Evolutionary conservation across 2,888 invertebrate species (phyloP).

Genomic region (Nomada goodeniana): DNA sequence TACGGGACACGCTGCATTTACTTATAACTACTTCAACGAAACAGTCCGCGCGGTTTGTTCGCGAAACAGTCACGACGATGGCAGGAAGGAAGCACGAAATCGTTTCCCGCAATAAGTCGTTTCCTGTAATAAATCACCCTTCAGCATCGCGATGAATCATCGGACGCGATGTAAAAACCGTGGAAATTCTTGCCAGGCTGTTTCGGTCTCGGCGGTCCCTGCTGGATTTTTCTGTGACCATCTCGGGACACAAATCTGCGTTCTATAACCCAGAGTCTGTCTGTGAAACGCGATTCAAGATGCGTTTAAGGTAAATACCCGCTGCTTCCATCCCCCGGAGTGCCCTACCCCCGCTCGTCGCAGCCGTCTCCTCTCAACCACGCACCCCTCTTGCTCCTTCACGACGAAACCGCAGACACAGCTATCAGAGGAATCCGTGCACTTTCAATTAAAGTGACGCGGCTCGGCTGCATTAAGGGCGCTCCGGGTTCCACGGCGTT

Average conservation of each 20-base stretch:
- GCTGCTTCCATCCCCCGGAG: slow-evolving; percentile 34
- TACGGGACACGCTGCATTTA: neutral
- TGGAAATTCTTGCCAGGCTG: neutral
- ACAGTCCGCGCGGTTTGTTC: neutral
- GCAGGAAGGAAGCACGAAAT: slow-evolving; percentile 17
- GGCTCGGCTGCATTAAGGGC: slow-evolving; percentile 66
- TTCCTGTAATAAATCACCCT: slow-evolving; percentile 17
- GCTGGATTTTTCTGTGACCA: neutral
- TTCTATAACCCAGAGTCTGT: neutral
- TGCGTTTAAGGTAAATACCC: slow-evolving; percentile 62
- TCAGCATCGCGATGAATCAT: neutral
- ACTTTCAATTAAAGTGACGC: slow-evolving; percentile 75
- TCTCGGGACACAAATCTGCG: neutral
- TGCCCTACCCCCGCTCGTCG: slow-evolving; percentile 5
- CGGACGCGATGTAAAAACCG: slow-evolving; percentile 5
- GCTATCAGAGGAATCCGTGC: slow-evolving; percentile 70
- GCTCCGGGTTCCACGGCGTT: slow-evolving; percentile 60
- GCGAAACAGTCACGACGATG: neutral
- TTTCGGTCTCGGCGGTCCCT: neutral
- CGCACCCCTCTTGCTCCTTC: slow-evolving; percentile 40
- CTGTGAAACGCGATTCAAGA: slow-evolving; percentile 53
- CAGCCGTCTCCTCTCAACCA: neutral
- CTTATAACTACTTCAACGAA: slow-evolving; percentile 21
- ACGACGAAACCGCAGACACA: slow-evolving; percentile 51
- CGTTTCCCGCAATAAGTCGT: slow-evolving; percentile 19